These are phyloP conservation scores for Asbolus verrucosus DNA, from an alignment of 1,140 invertebrate genomes.

Conservation along the genomic window DNA sequence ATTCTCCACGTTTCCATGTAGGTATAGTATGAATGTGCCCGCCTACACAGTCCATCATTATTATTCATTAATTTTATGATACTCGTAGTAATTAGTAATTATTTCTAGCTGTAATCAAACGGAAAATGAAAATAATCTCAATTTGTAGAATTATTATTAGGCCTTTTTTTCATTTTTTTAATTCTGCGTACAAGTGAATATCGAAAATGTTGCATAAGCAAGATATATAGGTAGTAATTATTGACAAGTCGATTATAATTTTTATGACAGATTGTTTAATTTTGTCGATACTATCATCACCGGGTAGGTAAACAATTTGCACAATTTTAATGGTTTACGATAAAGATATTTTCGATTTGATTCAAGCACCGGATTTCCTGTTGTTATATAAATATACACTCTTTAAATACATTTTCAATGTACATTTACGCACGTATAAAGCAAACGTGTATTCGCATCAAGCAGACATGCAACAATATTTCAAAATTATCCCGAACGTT, in stretches of 20 bases:
- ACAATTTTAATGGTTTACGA: constrained; percentile 33
- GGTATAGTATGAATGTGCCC: neutral
- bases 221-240: constrained; percentile 14
- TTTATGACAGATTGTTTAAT: constrained; percentile 33
- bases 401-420: constrained; percentile 19
- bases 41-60: too few species aligned
- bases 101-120: too few species aligned
- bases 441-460: neutral
- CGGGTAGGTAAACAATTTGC: constrained; percentile 44
- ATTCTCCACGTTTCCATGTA: neutral
- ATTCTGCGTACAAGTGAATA: neutral
- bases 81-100: too few species aligned
- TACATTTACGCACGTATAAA: neutral
- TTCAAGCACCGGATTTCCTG: constrained; percentile 49
- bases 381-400: constrained; percentile 33
- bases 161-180: too few species aligned
- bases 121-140: too few species aligned
- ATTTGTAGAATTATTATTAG: too few species aligned
- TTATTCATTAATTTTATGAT: too few species aligned
- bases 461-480: neutral
- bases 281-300: constrained; percentile 11
- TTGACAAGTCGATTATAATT: constrained; percentile 32
- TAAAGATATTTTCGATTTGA: constrained; percentile 43
- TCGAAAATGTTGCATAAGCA: neutral
- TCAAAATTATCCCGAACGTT: too few species aligned